phyloP scores from a whole-genome alignment of 2,888 invertebrate genomes.

The Tiliacea aurago region DNA sequence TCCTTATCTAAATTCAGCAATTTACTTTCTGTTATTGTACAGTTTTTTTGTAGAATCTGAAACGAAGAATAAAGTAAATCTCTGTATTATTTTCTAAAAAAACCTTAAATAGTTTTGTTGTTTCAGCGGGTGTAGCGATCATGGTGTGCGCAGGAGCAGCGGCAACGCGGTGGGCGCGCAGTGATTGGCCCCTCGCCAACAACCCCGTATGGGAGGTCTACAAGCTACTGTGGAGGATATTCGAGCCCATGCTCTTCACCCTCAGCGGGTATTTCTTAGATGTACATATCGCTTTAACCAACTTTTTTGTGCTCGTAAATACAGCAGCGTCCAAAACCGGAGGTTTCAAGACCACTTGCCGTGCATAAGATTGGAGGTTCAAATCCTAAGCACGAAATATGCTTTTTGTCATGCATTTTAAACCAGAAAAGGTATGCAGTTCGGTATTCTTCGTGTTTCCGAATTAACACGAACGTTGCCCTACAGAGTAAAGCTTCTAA shows the following conservation, averaged over 20 bases:
- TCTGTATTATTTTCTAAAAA: neutral
- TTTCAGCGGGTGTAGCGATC: constrained; percentile 86
- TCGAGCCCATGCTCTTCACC: constrained; percentile 87
- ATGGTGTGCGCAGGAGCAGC: constrained; percentile 88
- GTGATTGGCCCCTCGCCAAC: constrained; percentile 83
- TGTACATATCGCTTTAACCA: constrained; percentile 71
- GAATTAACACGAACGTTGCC: neutral
- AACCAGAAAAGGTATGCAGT: neutral
- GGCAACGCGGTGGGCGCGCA: constrained; percentile 84
- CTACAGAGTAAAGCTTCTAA: neutral
- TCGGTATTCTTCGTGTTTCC: neutral
- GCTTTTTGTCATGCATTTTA: no score
- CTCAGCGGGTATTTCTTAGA: constrained; percentile 86
- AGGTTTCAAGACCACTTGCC: no score
- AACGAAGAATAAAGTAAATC: neutral
- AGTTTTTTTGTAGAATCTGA: neutral
- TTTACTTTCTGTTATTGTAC: constrained; percentile 15
- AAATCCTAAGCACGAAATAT: no score
- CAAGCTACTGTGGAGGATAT: constrained; percentile 84
- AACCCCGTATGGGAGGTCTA: constrained; percentile 86
- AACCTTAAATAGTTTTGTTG: neutral
- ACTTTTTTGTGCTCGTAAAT: constrained; percentile 22
- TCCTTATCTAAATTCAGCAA: constrained; percentile 8
- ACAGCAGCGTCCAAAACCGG: no score
- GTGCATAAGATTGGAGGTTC: no score